Conservation (phyloP, 2,888 invertebrate genomes). For the Scrobipalpa costella region DNA sequence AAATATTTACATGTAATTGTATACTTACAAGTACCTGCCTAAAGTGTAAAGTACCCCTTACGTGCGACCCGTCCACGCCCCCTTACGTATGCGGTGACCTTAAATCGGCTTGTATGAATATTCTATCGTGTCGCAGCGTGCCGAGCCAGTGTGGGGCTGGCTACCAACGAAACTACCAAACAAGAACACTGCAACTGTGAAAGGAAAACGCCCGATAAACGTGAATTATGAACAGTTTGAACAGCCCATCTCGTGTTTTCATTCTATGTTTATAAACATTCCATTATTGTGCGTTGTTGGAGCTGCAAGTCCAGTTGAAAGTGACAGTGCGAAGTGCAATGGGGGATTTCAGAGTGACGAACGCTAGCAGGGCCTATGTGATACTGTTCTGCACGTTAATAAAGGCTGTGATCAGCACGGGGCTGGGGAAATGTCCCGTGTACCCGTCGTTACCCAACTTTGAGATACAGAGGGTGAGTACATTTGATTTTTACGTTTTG, state of each 20-base stretch:
- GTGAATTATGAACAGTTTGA: neutral
- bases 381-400: constrained; percentile 51
- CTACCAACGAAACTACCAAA: neutral
- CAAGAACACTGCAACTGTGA: neutral
- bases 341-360: constrained; percentile 62
- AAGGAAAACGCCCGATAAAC: neutral
- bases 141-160: constrained; percentile 33
- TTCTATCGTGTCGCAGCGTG: constrained; percentile 30
- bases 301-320: neutral
- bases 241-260: constrained; percentile 14
- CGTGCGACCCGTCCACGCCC: constrained; percentile 29
- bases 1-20: too few relatives aligned
- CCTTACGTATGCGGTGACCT: constrained; percentile 30
- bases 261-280: constrained; percentile 13
- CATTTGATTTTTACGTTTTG: neutral
- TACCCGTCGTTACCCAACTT: constrained; percentile 84
- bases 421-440: constrained; percentile 85
- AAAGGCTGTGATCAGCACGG: constrained; percentile 63
- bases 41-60: constrained; percentile 21
- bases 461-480: constrained; percentile 83
- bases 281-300: too few relatives aligned
- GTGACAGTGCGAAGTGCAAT: constrained; percentile 47
- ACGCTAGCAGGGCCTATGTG: constrained; percentile 45
- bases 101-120: constrained; percentile 34
- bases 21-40: neutral